Evolutionary conservation across 2,888 invertebrate genomes (phyloP), one percentile per base, ranked within the genome.

Genomic region (Drosophila maculinotata): DNA sequence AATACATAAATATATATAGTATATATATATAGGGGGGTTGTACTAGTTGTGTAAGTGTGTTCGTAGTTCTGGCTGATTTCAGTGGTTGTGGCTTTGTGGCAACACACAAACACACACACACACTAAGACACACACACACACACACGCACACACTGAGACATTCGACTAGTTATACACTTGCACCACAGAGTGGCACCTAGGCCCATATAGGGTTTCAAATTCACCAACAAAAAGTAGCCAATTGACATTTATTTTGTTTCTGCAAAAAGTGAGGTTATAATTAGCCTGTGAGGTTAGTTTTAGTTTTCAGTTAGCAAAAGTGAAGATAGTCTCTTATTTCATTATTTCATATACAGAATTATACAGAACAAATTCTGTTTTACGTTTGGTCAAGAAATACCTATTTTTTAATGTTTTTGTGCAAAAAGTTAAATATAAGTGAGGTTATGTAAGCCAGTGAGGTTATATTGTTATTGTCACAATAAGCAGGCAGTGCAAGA

Each of bases 81-180:
- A 9, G 39, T 44, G 57, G 57, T 65, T 65, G 65, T 31, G 65
- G 49, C 38, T 66, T 48, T 14, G 48, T 30, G 65, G 66, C 45
- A 28, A 48, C 56, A 48, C 20, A 41, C 33, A 45, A 51, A 39
- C 12, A 48, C 23, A 25, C 5, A 48, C 3, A 36, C 8, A 31
- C 0, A n/a, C 8, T 20, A 2, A 31, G 1, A 33, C 39, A 20
- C 14, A 28, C 17, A 15, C 14, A 20, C 3, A 44, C 5, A 4
- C 6, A 15, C n/a, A n/a, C n/a, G n/a, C n/a, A n/a, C n/a, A n/a
- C n/a, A n/a, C 8, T 6, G 8, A 31, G 5, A n/a, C 33, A 5
- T 12, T 5, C 10, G 15, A 15, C 8, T 15, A 6, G 20, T 4
- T 8, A 35, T 14, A 8, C 47, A 17, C 35, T 39, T 30, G 38